Evolutionary conservation across 2,888 invertebrate species (phyloP), one percentile per base, ranked within the genome.

Genomic region (Tenthredo distinguenda): DNA sequence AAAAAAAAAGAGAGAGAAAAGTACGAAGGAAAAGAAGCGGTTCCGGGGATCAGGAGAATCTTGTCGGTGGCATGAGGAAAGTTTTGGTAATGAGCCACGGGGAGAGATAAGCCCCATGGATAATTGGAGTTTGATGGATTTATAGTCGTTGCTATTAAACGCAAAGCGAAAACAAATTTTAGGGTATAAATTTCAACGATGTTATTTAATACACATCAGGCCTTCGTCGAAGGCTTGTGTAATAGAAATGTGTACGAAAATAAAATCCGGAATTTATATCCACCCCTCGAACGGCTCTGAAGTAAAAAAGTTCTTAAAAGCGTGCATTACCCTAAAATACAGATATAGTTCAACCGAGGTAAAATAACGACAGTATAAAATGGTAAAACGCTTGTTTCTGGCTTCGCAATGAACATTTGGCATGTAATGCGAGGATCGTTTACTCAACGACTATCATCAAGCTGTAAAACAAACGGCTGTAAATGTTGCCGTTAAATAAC

Each of bases 101-200:
- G 43, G 12, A 47, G 50, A 47, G 76, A 50, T 77, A 26, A 31
- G 50, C 50, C 18, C 31, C 76, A 3, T 31, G 76, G 50, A 77
- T 77, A 77, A 77, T 77, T 77, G 47, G 50, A 77, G 50, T 50
- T 77, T 77, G 76, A 77, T 77, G 47, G 31, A 77, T 77, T 77
- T 31, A 50, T 77, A 50, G 76, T 68, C 68, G 34, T 68, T 34
- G 68, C 18, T 31, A 68, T 68, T 62, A 62, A 62, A 62, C 21
- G 62, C 26, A 26, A 12, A 62, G 62, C 26, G 62, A 26, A 62
- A 26, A 62, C 26, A 62, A 12, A 62, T 62, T 26, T 10, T 62
- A 21, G 26, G 2, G 10, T 26, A 62, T 26, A 3, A 55, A 55
- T 55, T 55, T 55, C n/a, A 55, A 55, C 55, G 1, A 55, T 55